phyloP scores from a whole-genome alignment of 1,140 invertebrate species.

The Zaprionus davidi region DNA sequence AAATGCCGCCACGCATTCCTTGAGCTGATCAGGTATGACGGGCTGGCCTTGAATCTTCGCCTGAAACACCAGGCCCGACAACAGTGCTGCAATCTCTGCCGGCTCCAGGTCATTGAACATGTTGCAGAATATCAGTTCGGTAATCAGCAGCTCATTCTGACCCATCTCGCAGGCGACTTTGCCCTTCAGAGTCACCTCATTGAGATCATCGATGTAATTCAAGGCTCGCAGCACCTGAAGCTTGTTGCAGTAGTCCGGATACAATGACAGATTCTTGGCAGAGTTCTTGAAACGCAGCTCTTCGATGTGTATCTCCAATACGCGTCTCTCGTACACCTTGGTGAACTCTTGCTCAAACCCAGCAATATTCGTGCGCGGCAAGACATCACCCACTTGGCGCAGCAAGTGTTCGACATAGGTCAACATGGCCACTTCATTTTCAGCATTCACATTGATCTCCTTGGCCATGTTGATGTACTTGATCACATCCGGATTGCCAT shows the following conservation, averaged over 20 bases:
- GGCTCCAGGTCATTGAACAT: slow-evolving; percentile 93
- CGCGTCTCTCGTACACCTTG: slow-evolving; percentile 89
- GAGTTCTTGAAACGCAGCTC: slow-evolving; percentile 91
- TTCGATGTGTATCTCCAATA: slow-evolving; percentile 89
- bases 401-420: slow-evolving; percentile 81
- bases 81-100: slow-evolving; percentile 95
- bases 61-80: slow-evolving; percentile 97
- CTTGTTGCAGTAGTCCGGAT: slow-evolving; percentile 95
- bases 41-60: slow-evolving; percentile 87
- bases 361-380: slow-evolving; percentile 85
- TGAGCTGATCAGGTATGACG: slow-evolving; percentile 85
- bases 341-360: slow-evolving; percentile 90
- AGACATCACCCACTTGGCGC: slow-evolving; percentile 62
- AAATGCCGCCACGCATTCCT: slow-evolving; percentile 77
- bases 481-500: slow-evolving; percentile 82
- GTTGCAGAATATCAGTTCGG: slow-evolving; percentile 97
- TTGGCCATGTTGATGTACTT: slow-evolving; percentile 85
- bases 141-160: slow-evolving; percentile 96
- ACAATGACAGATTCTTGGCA: slow-evolving; percentile 92
- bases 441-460: slow-evolving; percentile 85
- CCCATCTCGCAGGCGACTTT: slow-evolving; percentile 98
- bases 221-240: slow-evolving; percentile 92
- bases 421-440: slow-evolving; percentile 66
- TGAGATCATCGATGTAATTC: slow-evolving; percentile 90
- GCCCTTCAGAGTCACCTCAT: slow-evolving; percentile 93